Evolutionary conservation across 1,140 invertebrate genomes (phyloP).

Genomic region (Glossosoma conforme): DNA sequence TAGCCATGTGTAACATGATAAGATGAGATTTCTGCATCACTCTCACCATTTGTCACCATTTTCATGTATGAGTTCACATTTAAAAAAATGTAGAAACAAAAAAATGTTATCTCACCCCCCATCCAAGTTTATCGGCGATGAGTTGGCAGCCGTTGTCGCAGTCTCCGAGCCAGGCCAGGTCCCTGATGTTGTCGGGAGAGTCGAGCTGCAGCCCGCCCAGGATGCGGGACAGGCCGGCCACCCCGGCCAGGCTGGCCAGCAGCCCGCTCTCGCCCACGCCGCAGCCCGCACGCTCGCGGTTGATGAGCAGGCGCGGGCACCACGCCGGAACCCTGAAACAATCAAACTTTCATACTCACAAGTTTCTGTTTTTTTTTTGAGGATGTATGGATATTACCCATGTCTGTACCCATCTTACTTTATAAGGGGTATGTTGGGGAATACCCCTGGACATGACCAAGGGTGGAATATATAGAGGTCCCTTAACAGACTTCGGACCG

Average conservation of each 20-base stretch:
- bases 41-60: no score
- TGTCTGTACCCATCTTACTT: no score
- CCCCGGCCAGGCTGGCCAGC: constrained; percentile 32
- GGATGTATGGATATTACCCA: no score
- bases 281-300: constrained; percentile 70
- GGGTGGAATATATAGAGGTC: no score
- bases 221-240: constrained; percentile 34
- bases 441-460: no score
- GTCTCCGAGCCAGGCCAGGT: constrained; percentile 82
- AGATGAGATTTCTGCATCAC: no score
- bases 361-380: no score
- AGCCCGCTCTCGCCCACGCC: constrained; percentile 50
- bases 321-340: constrained; percentile 59
- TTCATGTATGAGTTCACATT: no score
- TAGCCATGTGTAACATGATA: no score
- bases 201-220: constrained; percentile 64
- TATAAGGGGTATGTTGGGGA: no score
- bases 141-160: constrained; percentile 81
- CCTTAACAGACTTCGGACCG: no score
- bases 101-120: constrained; percentile 71
- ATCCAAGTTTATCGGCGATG: constrained; percentile 78
- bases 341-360: constrained; percentile 3
- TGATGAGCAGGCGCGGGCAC: constrained; percentile 80
- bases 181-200: constrained; percentile 58
- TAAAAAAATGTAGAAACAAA: no score